Conservation (phyloP, 1,140 invertebrate species). For the Semibalanus balanoides region DNA sequence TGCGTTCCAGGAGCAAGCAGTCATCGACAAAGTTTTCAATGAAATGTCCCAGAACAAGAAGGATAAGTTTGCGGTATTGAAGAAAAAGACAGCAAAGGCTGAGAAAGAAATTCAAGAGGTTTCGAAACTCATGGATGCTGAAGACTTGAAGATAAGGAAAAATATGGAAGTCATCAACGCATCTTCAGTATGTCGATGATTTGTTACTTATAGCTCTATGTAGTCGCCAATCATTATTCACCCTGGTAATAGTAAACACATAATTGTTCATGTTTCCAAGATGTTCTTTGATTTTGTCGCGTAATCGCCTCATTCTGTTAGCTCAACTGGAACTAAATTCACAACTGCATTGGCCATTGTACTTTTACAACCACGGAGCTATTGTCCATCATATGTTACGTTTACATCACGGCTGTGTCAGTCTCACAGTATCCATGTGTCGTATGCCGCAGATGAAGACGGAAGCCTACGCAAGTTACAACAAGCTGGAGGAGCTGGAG, state of each 20-base stretch:
- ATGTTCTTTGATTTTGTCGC: too few relatives aligned
- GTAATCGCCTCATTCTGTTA: too few relatives aligned
- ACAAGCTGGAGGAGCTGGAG: slow-evolving; percentile 50
- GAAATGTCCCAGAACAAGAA: neutral
- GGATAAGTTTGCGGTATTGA: neutral
- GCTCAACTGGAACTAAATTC: too few relatives aligned
- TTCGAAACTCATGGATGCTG: neutral
- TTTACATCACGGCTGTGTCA: too few relatives aligned
- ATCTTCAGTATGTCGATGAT: neutral
- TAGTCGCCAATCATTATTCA: too few relatives aligned
- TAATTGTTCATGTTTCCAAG: too few relatives aligned
- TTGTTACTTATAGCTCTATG: too few relatives aligned
- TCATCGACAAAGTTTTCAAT: neutral
- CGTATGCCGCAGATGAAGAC: slow-evolving; percentile 20
- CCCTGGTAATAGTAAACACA: too few relatives aligned
- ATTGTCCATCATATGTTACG: too few relatives aligned
- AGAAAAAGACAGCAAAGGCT: neutral
- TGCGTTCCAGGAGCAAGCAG: neutral
- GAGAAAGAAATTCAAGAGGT: neutral
- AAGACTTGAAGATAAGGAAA: neutral
- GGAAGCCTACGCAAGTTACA: slow-evolving; percentile 54
- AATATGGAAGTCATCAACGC: neutral
- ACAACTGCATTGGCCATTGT: too few relatives aligned
- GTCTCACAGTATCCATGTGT: too few relatives aligned
- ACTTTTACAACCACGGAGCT: too few relatives aligned